These are phyloP conservation scores for Halcyon senegalensis DNA, from an alignment of 2,113 vertebrate genomes.

Conservation along the genomic window DNA sequence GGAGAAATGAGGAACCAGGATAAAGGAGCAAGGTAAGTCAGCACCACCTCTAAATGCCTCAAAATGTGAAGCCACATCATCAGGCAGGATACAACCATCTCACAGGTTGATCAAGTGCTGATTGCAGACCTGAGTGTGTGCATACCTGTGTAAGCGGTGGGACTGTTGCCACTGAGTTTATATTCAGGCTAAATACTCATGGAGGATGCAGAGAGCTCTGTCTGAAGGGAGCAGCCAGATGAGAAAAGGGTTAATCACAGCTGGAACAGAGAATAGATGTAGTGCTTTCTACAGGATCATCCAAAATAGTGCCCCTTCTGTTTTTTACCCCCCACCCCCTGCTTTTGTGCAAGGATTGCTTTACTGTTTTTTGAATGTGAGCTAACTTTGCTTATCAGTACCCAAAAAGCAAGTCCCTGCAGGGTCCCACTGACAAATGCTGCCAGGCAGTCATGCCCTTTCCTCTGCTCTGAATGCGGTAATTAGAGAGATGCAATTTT, in stretches of 20 bases:
- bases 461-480: background rate
- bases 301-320: background rate
- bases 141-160: background rate
- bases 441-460: slow-evolving; percentile 37
- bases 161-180: background rate
- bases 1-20: background rate
- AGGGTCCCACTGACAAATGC: slow-evolving; percentile 13
- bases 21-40: background rate
- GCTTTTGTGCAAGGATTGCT: background rate
- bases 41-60: background rate
- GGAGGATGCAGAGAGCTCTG: background rate
- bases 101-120: background rate
- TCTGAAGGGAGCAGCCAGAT: background rate
- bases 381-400: slow-evolving; percentile 39
- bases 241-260: background rate
- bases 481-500: slow-evolving; percentile 61
- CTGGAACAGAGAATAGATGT: background rate
- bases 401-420: slow-evolving; percentile 20
- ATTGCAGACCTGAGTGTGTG: background rate
- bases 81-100: background rate
- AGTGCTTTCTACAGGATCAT: background rate
- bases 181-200: background rate
- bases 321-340: background rate
- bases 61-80: background rate
- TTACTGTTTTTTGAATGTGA: background rate